A percentile compares a stretch with the other conserved stretches of the same genome.
phyloP scores from a whole-genome alignment of 2,113 vertebrate species.

The Lates calcarifer region DNA sequence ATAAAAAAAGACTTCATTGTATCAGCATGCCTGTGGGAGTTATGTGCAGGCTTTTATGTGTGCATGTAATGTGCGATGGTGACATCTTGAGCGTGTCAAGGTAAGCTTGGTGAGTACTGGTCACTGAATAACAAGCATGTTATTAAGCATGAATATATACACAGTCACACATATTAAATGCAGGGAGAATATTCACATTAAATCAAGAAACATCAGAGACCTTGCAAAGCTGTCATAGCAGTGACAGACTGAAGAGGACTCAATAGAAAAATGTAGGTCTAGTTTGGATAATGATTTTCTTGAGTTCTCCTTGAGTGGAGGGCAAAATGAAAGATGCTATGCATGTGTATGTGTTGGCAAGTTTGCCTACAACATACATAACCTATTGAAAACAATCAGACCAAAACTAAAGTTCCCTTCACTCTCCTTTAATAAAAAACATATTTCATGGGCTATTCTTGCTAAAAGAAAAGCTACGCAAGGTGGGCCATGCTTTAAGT shows the following conservation, averaged over 20 bases:
- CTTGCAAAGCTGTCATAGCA: slow-evolving; percentile 36
- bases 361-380: slow-evolving; percentile 3
- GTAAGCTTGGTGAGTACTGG: slow-evolving; percentile 47
- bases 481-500: background rate
- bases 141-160: no score
- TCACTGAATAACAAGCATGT: slow-evolving; percentile 58
- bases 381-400: slow-evolving; percentile 14
- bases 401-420: background rate
- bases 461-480: background rate
- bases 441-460: background rate
- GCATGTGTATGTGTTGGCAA: background rate
- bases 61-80: slow-evolving; percentile 1
- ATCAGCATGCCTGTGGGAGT: background rate
- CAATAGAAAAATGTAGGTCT: slow-evolving; percentile 26
- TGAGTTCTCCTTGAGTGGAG: slow-evolving; percentile 24
- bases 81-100: slow-evolving; percentile 59
- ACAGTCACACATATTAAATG: slow-evolving; percentile 54
- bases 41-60: slow-evolving; percentile 35
- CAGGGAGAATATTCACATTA: slow-evolving; percentile 43
- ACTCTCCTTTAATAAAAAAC: background rate
- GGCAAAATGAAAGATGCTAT: background rate
- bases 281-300: slow-evolving; percentile 13
- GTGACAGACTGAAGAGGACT: slow-evolving; percentile 26
- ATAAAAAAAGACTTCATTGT: slow-evolving; percentile 50
- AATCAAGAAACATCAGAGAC: slow-evolving; percentile 33